Evolutionary conservation across 2,113 vertebrate species (phyloP).

Genomic region (Gracilinanus agilis): DNA sequence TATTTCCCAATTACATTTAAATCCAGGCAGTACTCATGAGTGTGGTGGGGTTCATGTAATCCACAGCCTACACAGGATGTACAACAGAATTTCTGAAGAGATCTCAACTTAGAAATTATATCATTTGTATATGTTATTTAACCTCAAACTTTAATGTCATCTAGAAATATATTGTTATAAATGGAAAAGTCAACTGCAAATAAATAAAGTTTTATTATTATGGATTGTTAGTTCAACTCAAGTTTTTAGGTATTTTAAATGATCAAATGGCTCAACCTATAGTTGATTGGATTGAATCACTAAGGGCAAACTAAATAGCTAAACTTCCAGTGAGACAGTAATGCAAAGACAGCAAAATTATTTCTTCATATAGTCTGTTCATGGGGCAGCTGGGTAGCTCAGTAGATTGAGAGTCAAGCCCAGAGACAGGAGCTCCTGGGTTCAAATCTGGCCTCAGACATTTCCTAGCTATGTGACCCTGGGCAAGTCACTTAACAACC

Average conservation of each 20-base stretch:
- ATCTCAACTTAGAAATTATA: conserved; percentile 1
- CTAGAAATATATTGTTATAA: not conserved
- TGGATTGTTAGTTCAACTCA: not conserved
- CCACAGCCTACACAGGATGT: too few relatives aligned
- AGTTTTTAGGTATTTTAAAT: not conserved
- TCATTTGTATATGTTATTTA: not conserved
- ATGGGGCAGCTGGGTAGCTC: too few relatives aligned
- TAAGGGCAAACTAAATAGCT: not conserved
- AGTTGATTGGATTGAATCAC: not conserved
- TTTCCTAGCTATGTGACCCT: too few relatives aligned
- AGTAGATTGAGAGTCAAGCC: too few relatives aligned
- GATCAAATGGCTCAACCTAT: not conserved
- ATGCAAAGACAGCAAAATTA: not conserved
- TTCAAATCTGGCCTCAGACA: too few relatives aligned
- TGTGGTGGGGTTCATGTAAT: too few relatives aligned
- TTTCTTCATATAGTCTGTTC: not conserved
- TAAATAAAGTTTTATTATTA: not conserved
- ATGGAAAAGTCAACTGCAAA: not conserved
- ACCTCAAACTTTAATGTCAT: not conserved
- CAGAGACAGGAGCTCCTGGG: too few relatives aligned
- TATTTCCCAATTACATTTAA: too few relatives aligned
- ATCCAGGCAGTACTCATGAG: too few relatives aligned
- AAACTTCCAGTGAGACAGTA: not conserved
- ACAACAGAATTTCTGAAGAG: too few relatives aligned
- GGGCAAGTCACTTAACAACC: too few relatives aligned